Percentiles rank a stretch among this genome's conserved stretches.
Conservation (phyloP, 2,797 vertebrate genomes). For the Meriones psammophilus region DNA sequence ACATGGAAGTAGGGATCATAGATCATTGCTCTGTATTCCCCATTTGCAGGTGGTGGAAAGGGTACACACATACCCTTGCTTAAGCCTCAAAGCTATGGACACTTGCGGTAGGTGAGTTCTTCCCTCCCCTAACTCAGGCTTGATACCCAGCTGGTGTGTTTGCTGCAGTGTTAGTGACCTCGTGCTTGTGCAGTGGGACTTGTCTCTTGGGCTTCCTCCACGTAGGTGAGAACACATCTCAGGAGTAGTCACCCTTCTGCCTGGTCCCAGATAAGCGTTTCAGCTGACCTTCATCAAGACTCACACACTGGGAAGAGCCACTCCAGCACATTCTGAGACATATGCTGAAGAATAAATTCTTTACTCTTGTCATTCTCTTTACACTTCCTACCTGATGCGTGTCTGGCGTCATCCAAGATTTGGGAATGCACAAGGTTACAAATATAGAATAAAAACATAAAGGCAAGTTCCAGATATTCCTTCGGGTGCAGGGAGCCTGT, state of each 20-base stretch:
- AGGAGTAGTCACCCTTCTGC: background rate
- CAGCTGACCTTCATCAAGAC: background rate
- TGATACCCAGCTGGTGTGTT: background rate
- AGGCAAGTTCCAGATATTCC: background rate
- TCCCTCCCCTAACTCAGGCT: constrained; percentile 17
- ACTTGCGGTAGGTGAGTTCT: background rate
- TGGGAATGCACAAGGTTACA: background rate
- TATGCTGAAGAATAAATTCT: background rate
- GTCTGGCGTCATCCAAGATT: background rate
- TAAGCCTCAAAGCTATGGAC: background rate
- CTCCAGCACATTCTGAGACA: background rate
- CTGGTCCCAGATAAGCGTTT: background rate
- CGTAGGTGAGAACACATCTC: background rate
- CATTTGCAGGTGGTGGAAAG: background rate
- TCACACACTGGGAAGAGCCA: background rate
- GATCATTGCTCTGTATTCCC: constrained; percentile 8
- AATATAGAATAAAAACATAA: constrained; percentile 37
- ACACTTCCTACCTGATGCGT: background rate
- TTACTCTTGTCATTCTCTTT: background rate
- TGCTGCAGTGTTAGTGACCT: background rate
- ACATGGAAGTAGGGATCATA: background rate
- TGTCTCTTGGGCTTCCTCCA: background rate
- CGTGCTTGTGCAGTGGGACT: background rate
- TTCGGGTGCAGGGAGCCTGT: background rate
- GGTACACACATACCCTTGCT: background rate